Base-by-base conservation (phyloP, 2,888 invertebrate genomes). In the Tipula unca region DNA sequence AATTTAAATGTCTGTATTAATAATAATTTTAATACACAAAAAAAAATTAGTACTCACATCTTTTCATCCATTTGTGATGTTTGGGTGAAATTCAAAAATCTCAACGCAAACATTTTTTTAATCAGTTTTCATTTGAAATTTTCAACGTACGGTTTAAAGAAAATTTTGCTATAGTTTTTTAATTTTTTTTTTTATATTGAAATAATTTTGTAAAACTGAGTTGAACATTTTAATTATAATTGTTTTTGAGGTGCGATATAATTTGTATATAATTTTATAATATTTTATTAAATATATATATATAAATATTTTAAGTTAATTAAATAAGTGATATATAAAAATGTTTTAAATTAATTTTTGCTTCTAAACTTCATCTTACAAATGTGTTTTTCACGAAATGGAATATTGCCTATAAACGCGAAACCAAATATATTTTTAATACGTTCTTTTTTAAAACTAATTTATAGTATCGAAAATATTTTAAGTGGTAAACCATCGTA, bases 121-220 rank as follows among this genome's bases (percentile, higher is more conserved):
- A 32, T 83, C 83, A 83, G 83, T 83, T 83, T 83, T 32, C 83
- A 32, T 83, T 83, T 83, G 83, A 83, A 83, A 83, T 83, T 83
- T 83, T 83, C 83, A 83, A 32, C 83, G 83, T 29, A 83, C 83
- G 35, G 83, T 83, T 35, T 69, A 69, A 69, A 20, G 69, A 69
- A 69, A 25, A 25, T 10, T 69, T 69, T 69, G 20, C 69, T 69
- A n/a, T n/a, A 69, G 69, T 69, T 10, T 69, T 69, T 69, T 48
- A 4, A 25, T 69, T 25, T 20, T 54, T 48, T 54, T 25, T 69
- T 20, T 69, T 69, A 25, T 25, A 17, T 5, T 48, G 4, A 48
- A 48, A 3, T 39, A 48, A 48, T 48, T 48, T 20, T 48, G 0
- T 69, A 69, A 69, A 69, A 69, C 25, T 25, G 10, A 69, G 69